These are phyloP conservation scores for Aphelenchoides fujianensis DNA, from an alignment of 1,140 invertebrate species.

Conservation along the genomic window DNA sequence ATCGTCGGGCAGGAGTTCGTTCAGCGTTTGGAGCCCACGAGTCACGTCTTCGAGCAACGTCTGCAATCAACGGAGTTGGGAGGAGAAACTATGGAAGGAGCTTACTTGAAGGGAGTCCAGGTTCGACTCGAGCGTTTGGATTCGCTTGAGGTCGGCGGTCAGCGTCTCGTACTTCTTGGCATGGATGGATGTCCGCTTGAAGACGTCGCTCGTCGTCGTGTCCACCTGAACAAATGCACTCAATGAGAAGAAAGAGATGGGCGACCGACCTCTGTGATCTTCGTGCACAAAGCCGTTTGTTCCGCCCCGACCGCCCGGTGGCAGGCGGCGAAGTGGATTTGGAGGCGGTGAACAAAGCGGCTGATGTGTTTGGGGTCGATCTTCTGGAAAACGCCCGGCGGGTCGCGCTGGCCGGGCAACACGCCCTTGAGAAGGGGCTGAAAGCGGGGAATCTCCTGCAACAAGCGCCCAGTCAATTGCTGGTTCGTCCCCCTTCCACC, in stretches of 20 bases:
- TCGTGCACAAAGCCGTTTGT: constrained; percentile 28
- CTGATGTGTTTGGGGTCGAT: constrained; percentile 45
- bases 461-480: constrained; percentile 21
- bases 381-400: constrained; percentile 43
- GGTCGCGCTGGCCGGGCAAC: constrained; percentile 46
- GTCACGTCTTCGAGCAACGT: constrained; percentile 19
- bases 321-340: constrained; percentile 44
- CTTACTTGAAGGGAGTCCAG: constrained; percentile 30
- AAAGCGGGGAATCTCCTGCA: constrained; percentile 54
- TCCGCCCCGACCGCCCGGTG: constrained; percentile 40
- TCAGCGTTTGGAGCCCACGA: constrained; percentile 15
- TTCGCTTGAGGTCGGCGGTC: constrained; percentile 26
- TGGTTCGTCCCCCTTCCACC: not conserved
- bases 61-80: constrained; percentile 11
- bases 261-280: constrained; percentile 41
- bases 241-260: constrained; percentile 31
- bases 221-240: constrained; percentile 25
- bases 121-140: constrained; percentile 22
- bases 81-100: not conserved
- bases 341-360: constrained; percentile 43
- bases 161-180: constrained; percentile 31
- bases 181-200: constrained; percentile 7
- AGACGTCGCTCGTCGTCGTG: constrained; percentile 16
- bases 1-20: constrained; percentile 27
- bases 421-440: constrained; percentile 43